A percentile compares a stretch with the other conserved stretches of the same genome.
Evolutionary conservation across 2,797 vertebrate genomes (phyloP).

Genomic region (Odontamblyopus rebecca): DNA sequence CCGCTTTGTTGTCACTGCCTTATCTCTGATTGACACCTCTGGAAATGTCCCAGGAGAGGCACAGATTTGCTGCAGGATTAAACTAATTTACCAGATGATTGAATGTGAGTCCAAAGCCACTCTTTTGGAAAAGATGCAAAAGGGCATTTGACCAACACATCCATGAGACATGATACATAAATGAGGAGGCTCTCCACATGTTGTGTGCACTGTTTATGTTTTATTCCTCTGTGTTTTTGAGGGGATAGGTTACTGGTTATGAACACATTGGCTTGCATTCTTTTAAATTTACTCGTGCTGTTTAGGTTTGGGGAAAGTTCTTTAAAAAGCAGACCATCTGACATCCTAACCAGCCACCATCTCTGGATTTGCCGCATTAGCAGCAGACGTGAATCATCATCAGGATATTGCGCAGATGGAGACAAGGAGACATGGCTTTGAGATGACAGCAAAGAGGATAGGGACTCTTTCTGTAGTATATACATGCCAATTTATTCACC

Average conservation of each 20-base stretch:
- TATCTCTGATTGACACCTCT: slow-evolving; percentile 79
- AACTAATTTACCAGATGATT: slow-evolving; percentile 82
- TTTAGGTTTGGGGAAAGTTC: slow-evolving; percentile 38
- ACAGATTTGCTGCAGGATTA: slow-evolving; percentile 78
- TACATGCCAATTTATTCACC: slow-evolving; percentile 58
- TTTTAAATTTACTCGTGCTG: slow-evolving; percentile 27
- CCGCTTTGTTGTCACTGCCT: slow-evolving; percentile 73
- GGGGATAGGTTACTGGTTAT: slow-evolving; percentile 1
- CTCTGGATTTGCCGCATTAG: slow-evolving; percentile 67
- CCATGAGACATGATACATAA: slow-evolving; percentile 56
- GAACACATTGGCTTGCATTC: slow-evolving; percentile 22
- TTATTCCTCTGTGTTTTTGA: slow-evolving; percentile 8
- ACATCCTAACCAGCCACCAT: slow-evolving; percentile 55
- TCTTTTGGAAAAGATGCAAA: slow-evolving; percentile 73
- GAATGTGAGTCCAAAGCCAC: slow-evolving; percentile 76
- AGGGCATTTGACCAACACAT: slow-evolving; percentile 44
- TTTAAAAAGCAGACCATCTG: slow-evolving; percentile 45
- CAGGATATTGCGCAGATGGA: slow-evolving; percentile 60
- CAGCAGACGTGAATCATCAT: slow-evolving; percentile 67
- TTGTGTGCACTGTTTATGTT: slow-evolving; percentile 20
- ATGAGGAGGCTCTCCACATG: slow-evolving; percentile 49
- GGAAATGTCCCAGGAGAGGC: slow-evolving; percentile 76
- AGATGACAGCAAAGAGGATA: slow-evolving; percentile 51
- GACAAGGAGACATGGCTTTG: slow-evolving; percentile 51
- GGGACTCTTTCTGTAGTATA: slow-evolving; percentile 13